phyloP scores from a whole-genome alignment of 2,888 invertebrate genomes.

The Calliscelio sp. region DNA sequence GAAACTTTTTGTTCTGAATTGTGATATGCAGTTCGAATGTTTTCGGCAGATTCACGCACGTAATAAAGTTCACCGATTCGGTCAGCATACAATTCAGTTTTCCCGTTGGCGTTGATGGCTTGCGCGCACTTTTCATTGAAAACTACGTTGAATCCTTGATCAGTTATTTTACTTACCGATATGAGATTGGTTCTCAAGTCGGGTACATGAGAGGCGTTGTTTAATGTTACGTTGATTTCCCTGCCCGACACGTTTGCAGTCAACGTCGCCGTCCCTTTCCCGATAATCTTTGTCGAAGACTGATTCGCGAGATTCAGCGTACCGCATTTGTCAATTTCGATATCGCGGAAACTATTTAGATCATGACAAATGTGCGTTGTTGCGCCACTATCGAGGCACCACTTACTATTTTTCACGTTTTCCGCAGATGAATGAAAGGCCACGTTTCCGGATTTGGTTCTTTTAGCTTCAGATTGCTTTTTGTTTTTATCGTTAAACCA shows the following conservation, averaged over 20 bases:
- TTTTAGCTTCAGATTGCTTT: background rate
- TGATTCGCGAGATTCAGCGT: background rate
- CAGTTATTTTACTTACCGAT: background rate
- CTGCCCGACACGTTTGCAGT: background rate
- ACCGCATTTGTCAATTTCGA: background rate
- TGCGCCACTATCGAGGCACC: background rate
- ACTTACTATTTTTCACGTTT: too few relatives aligned
- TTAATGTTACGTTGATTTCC: background rate
- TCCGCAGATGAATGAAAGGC: too few relatives aligned
- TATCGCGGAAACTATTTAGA: background rate
- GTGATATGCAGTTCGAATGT: too few relatives aligned
- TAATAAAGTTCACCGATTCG: too few relatives aligned
- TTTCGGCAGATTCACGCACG: background rate
- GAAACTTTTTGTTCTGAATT: background rate
- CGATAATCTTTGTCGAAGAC: conserved; percentile 22
- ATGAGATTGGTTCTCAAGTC: background rate
- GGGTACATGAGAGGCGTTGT: background rate
- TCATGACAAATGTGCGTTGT: background rate
- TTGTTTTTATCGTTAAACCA: background rate
- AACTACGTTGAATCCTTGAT: background rate
- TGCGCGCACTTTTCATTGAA: background rate
- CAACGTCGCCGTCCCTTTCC: conserved; percentile 27
- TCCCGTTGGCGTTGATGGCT: background rate
- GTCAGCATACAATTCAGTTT: background rate
- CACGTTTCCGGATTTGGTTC: background rate